These are phyloP conservation scores for Archocentrus centrarchus DNA, from an alignment of 2,113 vertebrate species.

Conservation along the genomic window DNA sequence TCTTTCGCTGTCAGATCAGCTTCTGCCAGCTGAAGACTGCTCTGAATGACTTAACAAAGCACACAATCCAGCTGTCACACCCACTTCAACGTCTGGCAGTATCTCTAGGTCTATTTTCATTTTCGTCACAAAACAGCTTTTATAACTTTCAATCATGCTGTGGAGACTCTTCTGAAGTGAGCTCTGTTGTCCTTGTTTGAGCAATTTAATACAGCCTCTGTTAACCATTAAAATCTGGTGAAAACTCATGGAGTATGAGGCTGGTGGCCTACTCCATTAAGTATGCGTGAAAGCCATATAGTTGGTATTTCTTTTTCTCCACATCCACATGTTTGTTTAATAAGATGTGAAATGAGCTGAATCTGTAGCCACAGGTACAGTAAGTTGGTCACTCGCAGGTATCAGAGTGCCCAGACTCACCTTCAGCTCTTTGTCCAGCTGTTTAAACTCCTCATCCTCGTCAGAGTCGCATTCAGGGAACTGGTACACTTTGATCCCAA, in stretches of 20 bases:
- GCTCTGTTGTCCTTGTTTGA: neutral
- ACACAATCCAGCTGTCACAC: neutral
- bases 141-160: neutral
- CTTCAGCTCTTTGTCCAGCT: constrained; percentile 95
- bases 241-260: neutral
- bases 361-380: neutral
- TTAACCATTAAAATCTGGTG: neutral
- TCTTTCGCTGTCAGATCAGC: neutral
- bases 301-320: neutral
- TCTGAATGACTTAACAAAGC: neutral
- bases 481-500: constrained; percentile 96
- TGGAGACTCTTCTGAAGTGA: neutral
- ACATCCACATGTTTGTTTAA: neutral
- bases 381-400: neutral
- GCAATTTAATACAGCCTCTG: neutral
- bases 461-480: constrained; percentile 97
- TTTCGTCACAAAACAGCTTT: neutral
- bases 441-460: constrained; percentile 96
- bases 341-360: neutral
- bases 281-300: neutral
- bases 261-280: neutral
- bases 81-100: neutral
- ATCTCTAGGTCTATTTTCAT: neutral
- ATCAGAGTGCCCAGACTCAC: constrained; percentile 67
- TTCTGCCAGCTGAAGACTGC: neutral